A percentile compares a stretch with the other conserved stretches of the same genome.
Evolutionary conservation across 1,140 invertebrate species (phyloP).

Genomic region (Drosophila quadrilineata): DNA sequence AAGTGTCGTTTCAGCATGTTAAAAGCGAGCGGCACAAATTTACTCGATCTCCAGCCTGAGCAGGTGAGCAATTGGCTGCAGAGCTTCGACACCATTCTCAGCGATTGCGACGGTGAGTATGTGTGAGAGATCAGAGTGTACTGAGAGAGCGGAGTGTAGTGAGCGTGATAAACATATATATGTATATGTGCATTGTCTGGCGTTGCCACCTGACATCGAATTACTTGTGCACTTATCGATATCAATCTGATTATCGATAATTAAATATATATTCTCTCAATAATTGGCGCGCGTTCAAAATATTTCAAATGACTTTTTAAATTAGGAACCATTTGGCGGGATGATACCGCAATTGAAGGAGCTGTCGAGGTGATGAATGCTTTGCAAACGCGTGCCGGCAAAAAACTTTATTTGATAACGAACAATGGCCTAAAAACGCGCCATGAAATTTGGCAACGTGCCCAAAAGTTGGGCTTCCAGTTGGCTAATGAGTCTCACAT

Average conservation of each 20-base stretch:
- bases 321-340: slow-evolving; percentile 91
- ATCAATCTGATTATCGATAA: not conserved
- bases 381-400: slow-evolving; percentile 87
- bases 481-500: slow-evolving; percentile 89
- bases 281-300: not conserved
- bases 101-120: slow-evolving; percentile 90
- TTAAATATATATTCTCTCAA: not conserved
- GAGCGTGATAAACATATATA: not conserved
- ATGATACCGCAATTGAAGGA: slow-evolving; percentile 86
- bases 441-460: slow-evolving; percentile 90
- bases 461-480: slow-evolving; percentile 87
- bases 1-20: slow-evolving; percentile 39
- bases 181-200: not conserved
- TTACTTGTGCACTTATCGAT: not conserved
- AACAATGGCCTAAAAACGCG: slow-evolving; percentile 97
- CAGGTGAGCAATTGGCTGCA: slow-evolving; percentile 86
- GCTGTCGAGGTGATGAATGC: slow-evolving; percentile 89
- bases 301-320: slow-evolving; percentile 1
- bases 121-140: not conserved
- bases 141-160: not conserved
- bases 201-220: not conserved
- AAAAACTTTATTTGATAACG: slow-evolving; percentile 94
- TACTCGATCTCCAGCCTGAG: slow-evolving; percentile 75
- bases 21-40: slow-evolving; percentile 44
- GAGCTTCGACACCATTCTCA: slow-evolving; percentile 89